Evolutionary conservation across 2,113 vertebrate species (phyloP).

Genomic region (Pedetes capensis): DNA sequence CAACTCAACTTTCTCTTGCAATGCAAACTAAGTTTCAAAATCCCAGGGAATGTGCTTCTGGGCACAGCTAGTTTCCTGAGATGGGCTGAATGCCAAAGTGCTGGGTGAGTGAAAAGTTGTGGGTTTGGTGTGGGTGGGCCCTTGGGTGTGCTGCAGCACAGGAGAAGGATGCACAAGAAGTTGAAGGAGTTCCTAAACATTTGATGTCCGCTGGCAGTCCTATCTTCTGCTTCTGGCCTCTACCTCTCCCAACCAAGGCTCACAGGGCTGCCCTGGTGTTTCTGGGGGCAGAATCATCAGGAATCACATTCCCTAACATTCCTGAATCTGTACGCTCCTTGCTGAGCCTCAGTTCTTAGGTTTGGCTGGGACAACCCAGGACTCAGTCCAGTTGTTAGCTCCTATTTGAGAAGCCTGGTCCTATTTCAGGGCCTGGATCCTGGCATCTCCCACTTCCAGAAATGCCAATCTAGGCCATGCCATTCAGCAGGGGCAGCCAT

Average conservation of each 20-base stretch:
- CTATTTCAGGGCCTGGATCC: not conserved
- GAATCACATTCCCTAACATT: not conserved
- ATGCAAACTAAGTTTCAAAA: slow-evolving; percentile 8
- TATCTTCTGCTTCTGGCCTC: not conserved
- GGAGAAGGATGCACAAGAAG: not conserved
- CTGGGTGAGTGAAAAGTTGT: not conserved
- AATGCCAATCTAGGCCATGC: not conserved
- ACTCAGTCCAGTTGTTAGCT: not conserved
- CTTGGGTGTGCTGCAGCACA: accelerated
- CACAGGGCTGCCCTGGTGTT: not conserved
- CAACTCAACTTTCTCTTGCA: slow-evolving; percentile 33
- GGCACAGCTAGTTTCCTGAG: not conserved
- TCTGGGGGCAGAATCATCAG: not conserved
- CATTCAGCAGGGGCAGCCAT: not conserved
- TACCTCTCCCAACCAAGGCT: not conserved
- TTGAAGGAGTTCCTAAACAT: not conserved
- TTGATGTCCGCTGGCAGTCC: not conserved
- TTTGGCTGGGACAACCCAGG: not conserved
- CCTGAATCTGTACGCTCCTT: not conserved
- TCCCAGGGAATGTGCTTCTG: not conserved
- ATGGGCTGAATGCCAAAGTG: not conserved
- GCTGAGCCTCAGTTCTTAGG: not conserved
- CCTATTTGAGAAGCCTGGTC: not conserved
- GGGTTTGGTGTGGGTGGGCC: not conserved
- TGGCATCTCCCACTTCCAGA: not conserved